Conservation (phyloP, 2,888 invertebrate genomes). For the Vesta saturnalis region DNA sequence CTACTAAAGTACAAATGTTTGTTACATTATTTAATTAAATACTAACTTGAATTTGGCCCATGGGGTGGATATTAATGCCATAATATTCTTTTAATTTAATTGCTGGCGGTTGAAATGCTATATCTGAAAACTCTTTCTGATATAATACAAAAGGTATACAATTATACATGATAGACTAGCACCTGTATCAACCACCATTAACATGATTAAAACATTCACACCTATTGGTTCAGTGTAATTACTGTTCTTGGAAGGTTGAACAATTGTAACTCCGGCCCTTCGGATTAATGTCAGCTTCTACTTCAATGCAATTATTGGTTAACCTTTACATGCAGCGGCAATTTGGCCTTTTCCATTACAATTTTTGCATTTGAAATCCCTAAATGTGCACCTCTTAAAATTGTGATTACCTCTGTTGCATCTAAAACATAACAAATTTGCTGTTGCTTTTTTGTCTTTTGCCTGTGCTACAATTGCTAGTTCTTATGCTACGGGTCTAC, state of each 20-base stretch:
- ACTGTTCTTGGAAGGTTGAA: no score
- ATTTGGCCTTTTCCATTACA: neutral
- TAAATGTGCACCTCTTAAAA: neutral
- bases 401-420: no score
- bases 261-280: no score
- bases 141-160: neutral
- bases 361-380: neutral
- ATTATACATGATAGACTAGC: neutral
- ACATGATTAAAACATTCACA: neutral
- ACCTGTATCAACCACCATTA: no score
- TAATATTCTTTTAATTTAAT: neutral
- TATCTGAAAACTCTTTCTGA: neutral
- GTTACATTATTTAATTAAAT: neutral
- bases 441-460: no score
- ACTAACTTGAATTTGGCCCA: neutral
- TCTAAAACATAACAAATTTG: no score
- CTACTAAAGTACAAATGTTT: neutral
- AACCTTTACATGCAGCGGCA: neutral
- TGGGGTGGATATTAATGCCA: no score
- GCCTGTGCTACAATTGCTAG: no score
- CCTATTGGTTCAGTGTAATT: neutral
- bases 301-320: neutral
- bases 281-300: no score
- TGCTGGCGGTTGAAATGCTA: neutral
- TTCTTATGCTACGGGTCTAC: no score